These are phyloP conservation scores for Orycteropus afer DNA, from an alignment of 2,113 vertebrate genomes.

Conservation along the genomic window DNA sequence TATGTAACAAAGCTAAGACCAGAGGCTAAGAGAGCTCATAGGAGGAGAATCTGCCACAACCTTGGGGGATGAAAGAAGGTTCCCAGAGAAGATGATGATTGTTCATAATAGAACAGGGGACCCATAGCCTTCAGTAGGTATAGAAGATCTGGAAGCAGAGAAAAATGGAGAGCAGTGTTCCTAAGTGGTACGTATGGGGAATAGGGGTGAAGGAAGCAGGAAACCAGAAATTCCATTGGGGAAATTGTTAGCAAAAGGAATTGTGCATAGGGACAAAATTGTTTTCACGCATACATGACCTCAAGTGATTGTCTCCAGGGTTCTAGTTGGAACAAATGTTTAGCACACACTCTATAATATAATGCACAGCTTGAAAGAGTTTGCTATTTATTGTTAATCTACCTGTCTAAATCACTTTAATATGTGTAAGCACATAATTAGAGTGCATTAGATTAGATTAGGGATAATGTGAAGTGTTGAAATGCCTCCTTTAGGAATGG, in stretches of 20 bases:
- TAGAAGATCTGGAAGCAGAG: neutral
- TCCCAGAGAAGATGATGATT: neutral
- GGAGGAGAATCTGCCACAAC: neutral
- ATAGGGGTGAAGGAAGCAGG: neutral
- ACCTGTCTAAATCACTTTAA: neutral
- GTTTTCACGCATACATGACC: neutral
- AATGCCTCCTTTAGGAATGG: neutral
- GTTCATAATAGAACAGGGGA: neutral
- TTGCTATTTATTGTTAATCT: neutral
- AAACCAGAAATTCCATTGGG: neutral
- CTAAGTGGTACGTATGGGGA: neutral
- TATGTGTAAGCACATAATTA: neutral
- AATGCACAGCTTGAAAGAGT: neutral
- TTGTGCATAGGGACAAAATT: neutral
- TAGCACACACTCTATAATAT: neutral
- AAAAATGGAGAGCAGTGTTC: neutral
- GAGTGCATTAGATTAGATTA: neutral
- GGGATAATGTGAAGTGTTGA: slow-evolving; percentile 5
- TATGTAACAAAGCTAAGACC: neutral
- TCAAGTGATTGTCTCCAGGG: neutral
- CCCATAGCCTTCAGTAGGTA: neutral
- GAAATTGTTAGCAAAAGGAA: neutral
- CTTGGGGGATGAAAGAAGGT: neutral
- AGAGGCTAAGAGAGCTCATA: neutral
- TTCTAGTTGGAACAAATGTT: neutral